Evolutionary conservation across 2,797 vertebrate species (phyloP).

Genomic region (Denticeps clupeoides): DNA sequence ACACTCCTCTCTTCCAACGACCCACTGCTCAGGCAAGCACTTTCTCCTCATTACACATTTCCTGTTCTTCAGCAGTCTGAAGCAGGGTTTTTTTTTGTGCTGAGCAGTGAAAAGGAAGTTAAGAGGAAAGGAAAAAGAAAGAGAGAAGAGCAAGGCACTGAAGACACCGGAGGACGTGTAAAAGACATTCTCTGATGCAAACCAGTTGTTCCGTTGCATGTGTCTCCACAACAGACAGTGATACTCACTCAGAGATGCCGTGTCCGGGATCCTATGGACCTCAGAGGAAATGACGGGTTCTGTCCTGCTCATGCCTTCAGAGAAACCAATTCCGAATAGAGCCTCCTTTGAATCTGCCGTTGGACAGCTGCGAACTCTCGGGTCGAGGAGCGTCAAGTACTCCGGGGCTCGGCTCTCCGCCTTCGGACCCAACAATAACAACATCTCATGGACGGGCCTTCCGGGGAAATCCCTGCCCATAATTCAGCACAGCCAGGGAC

Average conservation of each 20-base stretch:
- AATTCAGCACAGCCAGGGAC: constrained; percentile 1
- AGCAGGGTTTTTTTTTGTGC: too few species aligned
- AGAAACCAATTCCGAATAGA: too few species aligned
- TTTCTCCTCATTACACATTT: too few species aligned
- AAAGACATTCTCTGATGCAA: constrained; percentile 19
- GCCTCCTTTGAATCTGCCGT: too few species aligned
- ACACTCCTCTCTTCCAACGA: too few species aligned
- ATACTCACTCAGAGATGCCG: constrained; percentile 16
- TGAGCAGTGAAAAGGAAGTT: too few species aligned
- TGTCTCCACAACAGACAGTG: background rate
- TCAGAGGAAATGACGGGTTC: background rate
- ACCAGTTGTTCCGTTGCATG: constrained; percentile 13
- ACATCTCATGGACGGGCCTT: constrained; percentile 10
- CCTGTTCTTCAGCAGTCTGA: too few species aligned
- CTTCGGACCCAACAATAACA: constrained; percentile 9
- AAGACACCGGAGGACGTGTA: background rate
- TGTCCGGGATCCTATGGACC: background rate
- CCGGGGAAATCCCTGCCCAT: constrained; percentile 15
- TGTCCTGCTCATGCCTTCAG: background rate
- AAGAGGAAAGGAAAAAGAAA: background rate
- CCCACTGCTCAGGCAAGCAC: too few species aligned
- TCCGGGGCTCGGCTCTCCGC: background rate
- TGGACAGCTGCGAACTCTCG: constrained; percentile 13
- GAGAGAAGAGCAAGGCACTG: background rate
- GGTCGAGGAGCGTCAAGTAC: constrained; percentile 1